Conservation (phyloP, 1,140 invertebrate genomes). For the Drosophila biarmipes region DNA sequence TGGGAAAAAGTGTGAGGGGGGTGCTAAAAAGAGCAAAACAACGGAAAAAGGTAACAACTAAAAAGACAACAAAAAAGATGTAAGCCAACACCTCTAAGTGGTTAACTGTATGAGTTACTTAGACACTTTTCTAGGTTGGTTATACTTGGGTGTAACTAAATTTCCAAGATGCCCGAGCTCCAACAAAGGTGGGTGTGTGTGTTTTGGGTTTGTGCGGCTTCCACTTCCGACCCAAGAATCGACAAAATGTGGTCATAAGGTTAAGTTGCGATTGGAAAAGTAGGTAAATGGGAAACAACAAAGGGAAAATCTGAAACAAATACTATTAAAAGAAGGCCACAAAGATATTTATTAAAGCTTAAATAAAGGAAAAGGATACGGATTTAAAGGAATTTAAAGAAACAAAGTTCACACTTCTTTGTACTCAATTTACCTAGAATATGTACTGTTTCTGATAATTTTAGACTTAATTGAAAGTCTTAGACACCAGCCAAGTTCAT, state of each 20-base stretch:
- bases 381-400: neutral
- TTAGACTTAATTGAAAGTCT: neutral
- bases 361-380: neutral
- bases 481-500: neutral
- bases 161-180: constrained; percentile 31
- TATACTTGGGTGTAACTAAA: constrained; percentile 41
- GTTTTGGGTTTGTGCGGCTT: constrained; percentile 24
- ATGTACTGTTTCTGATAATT: neutral
- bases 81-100: constrained; percentile 74
- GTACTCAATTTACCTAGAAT: neutral
- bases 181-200: constrained; percentile 6
- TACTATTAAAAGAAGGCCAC: neutral
- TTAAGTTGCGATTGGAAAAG: constrained; percentile 61
- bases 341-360: neutral
- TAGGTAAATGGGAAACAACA: constrained; percentile 17
- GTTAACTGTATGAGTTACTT: constrained; percentile 68
- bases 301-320: neutral
- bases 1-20: constrained; percentile 4
- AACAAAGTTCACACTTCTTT: neutral
- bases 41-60: constrained; percentile 23
- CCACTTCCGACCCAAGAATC: constrained; percentile 6
- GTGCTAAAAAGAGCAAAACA: constrained; percentile 1
- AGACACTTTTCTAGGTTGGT: constrained; percentile 40
- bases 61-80: constrained; percentile 56
- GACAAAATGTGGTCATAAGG: constrained; percentile 60